Evolutionary conservation across 2,797 vertebrate genomes (phyloP).

Genomic region (Ctenopoma multispine): DNA sequence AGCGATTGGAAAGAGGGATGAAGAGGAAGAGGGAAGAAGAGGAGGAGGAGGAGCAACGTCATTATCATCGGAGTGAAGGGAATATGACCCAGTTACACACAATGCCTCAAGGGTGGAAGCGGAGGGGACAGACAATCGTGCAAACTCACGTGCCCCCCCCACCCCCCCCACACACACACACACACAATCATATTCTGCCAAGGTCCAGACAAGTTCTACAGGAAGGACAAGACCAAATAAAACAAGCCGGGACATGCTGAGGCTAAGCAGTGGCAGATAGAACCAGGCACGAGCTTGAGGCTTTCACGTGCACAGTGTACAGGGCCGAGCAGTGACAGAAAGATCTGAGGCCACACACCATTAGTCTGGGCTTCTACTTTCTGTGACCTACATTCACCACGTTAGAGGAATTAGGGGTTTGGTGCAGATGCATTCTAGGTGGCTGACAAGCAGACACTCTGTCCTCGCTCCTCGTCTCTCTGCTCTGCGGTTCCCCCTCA

Average conservation of each 20-base stretch:
- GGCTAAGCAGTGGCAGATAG: slow-evolving; percentile 7
- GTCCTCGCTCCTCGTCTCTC: slow-evolving; percentile 17
- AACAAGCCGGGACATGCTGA: slow-evolving; percentile 32
- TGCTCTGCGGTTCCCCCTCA: slow-evolving; percentile 38
- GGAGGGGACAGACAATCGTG: slow-evolving; percentile 17
- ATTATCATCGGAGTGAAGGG: slow-evolving; percentile 47
- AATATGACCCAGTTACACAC: slow-evolving; percentile 79
- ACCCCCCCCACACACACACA: slow-evolving; percentile 16
- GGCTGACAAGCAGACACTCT: slow-evolving; percentile 33
- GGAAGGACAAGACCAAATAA: slow-evolving; percentile 17
- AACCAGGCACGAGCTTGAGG: slow-evolving; percentile 28
- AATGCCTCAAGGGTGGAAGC: slow-evolving; percentile 61
- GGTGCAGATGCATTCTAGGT: slow-evolving; percentile 23
- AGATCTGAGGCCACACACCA: slow-evolving; percentile 51
- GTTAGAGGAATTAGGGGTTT: slow-evolving; percentile 49
- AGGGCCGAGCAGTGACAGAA: slow-evolving; percentile 24
- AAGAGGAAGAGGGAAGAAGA: slow-evolving; percentile 38
- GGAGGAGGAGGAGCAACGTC: slow-evolving; percentile 50
- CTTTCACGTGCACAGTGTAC: slow-evolving; percentile 11
- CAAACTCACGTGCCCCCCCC: slow-evolving; percentile 26
- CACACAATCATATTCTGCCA: slow-evolving; percentile 19
- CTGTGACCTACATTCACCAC: slow-evolving; percentile 65
- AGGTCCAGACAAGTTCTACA: slow-evolving; percentile 25
- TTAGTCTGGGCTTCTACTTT: slow-evolving; percentile 25
- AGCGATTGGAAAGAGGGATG: slow-evolving; percentile 21